These are phyloP conservation scores for Coendou prehensilis DNA, from an alignment of 2,797 vertebrate genomes.

Conservation along the genomic window DNA sequence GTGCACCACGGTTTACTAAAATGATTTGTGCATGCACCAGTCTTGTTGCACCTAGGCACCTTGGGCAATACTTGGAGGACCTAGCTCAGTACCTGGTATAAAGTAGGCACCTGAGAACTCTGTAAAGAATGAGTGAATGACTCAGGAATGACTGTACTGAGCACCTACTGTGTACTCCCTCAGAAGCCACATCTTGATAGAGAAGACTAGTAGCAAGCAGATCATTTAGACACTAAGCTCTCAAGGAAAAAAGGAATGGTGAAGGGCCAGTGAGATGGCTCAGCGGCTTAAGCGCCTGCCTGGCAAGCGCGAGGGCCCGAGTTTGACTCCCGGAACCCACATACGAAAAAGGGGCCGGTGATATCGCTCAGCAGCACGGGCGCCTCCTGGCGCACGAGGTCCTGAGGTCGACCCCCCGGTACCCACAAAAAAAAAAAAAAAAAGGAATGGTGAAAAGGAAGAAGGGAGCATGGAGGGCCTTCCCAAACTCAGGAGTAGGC, in stretches of 20 bases:
- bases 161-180: neutral
- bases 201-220: neutral
- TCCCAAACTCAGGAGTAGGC: neutral
- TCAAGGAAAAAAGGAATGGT: neutral
- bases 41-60: neutral
- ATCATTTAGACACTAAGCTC: neutral
- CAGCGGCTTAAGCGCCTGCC: too few relatives aligned
- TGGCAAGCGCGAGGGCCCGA: too few relatives aligned
- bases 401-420: too few relatives aligned
- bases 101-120: neutral
- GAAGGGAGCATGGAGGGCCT: neutral
- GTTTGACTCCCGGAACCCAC: too few relatives aligned
- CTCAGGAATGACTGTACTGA: neutral
- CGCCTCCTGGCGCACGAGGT: too few relatives aligned
- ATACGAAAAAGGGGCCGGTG: too few relatives aligned
- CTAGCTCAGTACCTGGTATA: neutral
- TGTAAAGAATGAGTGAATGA: neutral
- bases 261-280: too few relatives aligned
- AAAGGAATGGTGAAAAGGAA: too few relatives aligned
- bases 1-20: fast-evolving
- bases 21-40: fast-evolving
- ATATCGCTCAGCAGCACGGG: too few relatives aligned
- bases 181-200: neutral
- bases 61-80: neutral
- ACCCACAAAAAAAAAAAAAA: too few relatives aligned